Conservation (phyloP, 2,113 vertebrate genomes). For the Peromyscus polionotus region DNA sequence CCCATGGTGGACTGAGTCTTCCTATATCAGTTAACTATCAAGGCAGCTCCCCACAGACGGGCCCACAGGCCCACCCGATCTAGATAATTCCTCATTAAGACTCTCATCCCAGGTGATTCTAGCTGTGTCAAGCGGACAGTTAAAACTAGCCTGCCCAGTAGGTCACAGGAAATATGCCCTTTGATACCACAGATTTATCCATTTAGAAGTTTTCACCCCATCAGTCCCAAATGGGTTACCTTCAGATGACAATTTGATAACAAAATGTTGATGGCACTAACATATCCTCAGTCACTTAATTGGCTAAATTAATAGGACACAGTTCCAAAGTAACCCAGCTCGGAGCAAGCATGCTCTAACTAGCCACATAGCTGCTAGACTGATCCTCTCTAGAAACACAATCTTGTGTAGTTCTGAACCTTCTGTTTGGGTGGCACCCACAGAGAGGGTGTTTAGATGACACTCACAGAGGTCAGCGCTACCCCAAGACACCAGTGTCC, state of each 20-base stretch:
- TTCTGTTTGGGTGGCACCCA: neutral
- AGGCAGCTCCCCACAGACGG: neutral
- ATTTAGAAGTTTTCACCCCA: neutral
- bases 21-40: neutral
- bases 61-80: neutral
- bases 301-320: neutral
- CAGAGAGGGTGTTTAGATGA: neutral
- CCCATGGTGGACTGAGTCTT: neutral
- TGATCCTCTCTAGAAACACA: neutral
- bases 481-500: neutral
- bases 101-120: neutral
- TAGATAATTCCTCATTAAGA: neutral
- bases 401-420: neutral
- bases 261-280: neutral
- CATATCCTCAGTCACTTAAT: constrained; percentile 20
- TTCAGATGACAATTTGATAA: constrained; percentile 50
- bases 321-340: constrained; percentile 1
- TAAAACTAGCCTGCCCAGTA: neutral
- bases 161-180: neutral
- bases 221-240: neutral
- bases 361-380: neutral
- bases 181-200: neutral
- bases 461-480: neutral
- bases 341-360: neutral
- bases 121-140: neutral